Evolutionary conservation across 2,797 vertebrate genomes (phyloP).

Genomic region (Notolabrus celidotus): DNA sequence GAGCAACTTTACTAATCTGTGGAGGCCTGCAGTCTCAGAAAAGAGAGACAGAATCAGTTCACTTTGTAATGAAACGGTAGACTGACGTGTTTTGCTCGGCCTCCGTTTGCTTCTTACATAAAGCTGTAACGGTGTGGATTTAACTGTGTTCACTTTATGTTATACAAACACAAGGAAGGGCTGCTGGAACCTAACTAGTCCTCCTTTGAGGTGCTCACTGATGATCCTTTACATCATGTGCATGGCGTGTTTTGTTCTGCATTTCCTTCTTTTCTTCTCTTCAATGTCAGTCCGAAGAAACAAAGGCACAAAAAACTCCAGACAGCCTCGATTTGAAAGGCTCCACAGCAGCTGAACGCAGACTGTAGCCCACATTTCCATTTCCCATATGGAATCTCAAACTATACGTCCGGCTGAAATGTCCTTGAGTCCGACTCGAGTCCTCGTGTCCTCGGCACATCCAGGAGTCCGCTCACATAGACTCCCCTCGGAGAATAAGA

Average conservation of each 20-base stretch:
- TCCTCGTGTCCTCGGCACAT: slow-evolving; percentile 17
- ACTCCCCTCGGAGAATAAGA: neutral
- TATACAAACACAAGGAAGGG: too few relatives aligned
- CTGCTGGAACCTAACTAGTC: too few relatives aligned
- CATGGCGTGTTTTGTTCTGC: neutral
- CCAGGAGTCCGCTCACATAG: slow-evolving; percentile 8
- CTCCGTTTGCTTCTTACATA: too few relatives aligned
- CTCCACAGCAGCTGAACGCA: slow-evolving; percentile 19
- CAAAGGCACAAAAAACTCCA: slow-evolving; percentile 29
- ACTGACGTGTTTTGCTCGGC: neutral
- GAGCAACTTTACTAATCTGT: neutral
- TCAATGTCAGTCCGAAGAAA: slow-evolving; percentile 34
- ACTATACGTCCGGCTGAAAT: slow-evolving; percentile 22
- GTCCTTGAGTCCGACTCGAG: slow-evolving; percentile 50
- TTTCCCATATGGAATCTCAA: slow-evolving; percentile 41
- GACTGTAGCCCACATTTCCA: slow-evolving; percentile 47
- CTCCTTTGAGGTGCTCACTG: neutral
- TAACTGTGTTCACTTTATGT: too few relatives aligned
- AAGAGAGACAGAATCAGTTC: neutral
- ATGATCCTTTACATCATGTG: neutral
- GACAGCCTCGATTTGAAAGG: slow-evolving; percentile 10
- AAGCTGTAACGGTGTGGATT: too few relatives aligned
- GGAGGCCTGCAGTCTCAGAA: neutral
- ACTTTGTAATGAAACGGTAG: neutral
- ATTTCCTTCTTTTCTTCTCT: slow-evolving; percentile 20